Base-by-base conservation (phyloP, 1,140 invertebrate genomes). In the Reticulitermes speratus region DNA sequence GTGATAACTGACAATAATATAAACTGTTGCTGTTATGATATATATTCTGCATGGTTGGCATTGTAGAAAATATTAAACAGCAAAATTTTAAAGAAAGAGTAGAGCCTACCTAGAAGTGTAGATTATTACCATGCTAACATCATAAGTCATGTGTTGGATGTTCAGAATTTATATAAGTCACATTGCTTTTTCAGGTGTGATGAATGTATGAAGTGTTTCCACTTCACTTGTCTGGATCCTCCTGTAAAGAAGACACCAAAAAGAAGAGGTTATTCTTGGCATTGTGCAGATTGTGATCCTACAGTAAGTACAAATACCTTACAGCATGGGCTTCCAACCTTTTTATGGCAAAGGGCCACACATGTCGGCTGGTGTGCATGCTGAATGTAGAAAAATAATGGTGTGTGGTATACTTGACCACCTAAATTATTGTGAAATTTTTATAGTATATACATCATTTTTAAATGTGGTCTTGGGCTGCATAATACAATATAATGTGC, bases 191-290 rank as follows among this genome's bases (percentile, higher is more conserved):
- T 55, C 88, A 97, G 96, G 90, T 99, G 98, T 92, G 97, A 99
- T 91, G 97, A 98, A 90, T 99, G 98, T 91, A 93, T 94, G 89
- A 95, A 96, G 89, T 95, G 96, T 88, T 98, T 97, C 91, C 97
- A 99, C 91, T 98, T 98, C 90, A 94, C 94, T 48, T 99, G 98
- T 91, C 92, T 98, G 86, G 96, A 98, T 91, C 98, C 98, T 69
- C 97, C 97, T 6, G 93, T 97, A 1, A 98, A 97, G 91, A 98
- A 98, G 90, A 96, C 97, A 82, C 98, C 97, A 5, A 98, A 98
- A 92, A 95, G 95, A 87, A 94, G 97, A 86, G 97, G 97, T 69
- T 98, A 98, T 91, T 97, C 96, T 11, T 99, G 98, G 98, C 97
- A 97, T 91, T 99, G 98, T 92, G 97, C 96, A 83, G 96, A 98